Evolutionary conservation across 2,113 vertebrate species (phyloP), one percentile per base, ranked within the genome.

Genomic region (Octodon degus): DNA sequence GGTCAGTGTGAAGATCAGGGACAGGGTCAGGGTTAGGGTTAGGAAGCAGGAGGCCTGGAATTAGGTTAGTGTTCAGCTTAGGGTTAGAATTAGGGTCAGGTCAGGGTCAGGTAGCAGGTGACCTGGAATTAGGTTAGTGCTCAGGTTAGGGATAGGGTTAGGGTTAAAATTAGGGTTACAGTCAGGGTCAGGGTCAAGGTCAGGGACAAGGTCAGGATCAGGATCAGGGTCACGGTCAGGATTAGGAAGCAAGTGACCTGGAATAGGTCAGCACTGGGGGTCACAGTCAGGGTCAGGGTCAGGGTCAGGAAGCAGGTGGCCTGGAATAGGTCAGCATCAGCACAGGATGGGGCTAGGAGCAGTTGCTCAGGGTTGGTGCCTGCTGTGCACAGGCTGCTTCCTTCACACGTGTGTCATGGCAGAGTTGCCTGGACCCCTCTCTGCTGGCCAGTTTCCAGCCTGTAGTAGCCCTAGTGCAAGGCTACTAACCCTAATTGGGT

Each of bases 381-480:
- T 17, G 27, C 19, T 8, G 40, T 20, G 62, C 3, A 22, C 7
- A 0, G 30, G 0, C 67, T 3, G 32, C 37, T 95, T 94, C 79
- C 65, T 97, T 14, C 6, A 65, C 74, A 32, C 83, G 81, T 85
- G 92, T 72, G 92, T 86, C 94, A 63, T 32, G 11, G 77, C 70
- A 30, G 58, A 60, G 62, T 82, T 40, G n/a, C 93, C 82, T 93
- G 60, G 5, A 89, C n/a, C 32, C 86, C 22, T 17, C 90, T 22
- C 11, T 2, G 25, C 58, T 4, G 50, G 93, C 77, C 9, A 14
- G n/a, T 72, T 91, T 74, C 58, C 40, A 34, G 74, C 34, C 43
- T 43, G 43, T 43, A 43, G 43, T 43, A 43, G 43, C 3, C 43
- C 43, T 43, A 43, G 43, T 43, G 43, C 12, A 7, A 14, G 25